phyloP scores from a whole-genome alignment of 2,113 vertebrate genomes.

The Monarcha castaneiventris region DNA sequence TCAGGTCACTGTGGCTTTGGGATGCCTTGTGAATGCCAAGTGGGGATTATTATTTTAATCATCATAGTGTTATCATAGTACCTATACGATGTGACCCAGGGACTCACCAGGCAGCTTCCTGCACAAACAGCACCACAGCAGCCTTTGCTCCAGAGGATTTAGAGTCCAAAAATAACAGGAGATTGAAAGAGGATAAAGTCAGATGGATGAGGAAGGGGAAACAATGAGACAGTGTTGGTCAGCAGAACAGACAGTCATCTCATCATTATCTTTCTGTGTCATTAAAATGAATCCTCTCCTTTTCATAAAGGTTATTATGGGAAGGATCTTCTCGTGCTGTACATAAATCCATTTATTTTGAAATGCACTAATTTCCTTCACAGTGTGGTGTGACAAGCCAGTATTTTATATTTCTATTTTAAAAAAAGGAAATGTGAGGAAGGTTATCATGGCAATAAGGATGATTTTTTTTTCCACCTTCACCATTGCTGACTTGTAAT shows the following conservation, averaged over 20 bases:
- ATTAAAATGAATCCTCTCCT: constrained; percentile 10
- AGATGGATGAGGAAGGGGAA: neutral
- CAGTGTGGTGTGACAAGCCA: neutral
- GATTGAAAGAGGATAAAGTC: constrained; percentile 33
- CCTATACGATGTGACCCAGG: neutral
- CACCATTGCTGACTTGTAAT: neutral
- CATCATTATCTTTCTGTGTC: constrained; percentile 6
- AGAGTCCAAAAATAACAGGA: constrained; percentile 32
- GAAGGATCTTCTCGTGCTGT: neutral
- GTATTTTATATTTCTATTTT: neutral
- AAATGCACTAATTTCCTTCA: neutral
- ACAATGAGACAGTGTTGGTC: constrained; percentile 2
- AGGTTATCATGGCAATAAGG: neutral
- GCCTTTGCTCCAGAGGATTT: constrained; percentile 2
- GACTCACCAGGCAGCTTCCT: neutral
- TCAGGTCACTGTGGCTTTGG: neutral
- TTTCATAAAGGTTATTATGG: constrained; percentile 1
- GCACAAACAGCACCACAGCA: neutral
- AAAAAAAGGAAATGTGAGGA: neutral
- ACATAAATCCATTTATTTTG: neutral
- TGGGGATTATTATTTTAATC: neutral
- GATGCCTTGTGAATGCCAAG: neutral
- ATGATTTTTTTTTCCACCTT: neutral
- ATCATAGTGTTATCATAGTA: neutral
- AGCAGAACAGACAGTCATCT: constrained; percentile 16